Percentiles rank a stretch among this genome's conserved stretches.
phyloP scores from a whole-genome alignment of 2,888 invertebrate species.

The Callyntrura sp. region DNA sequence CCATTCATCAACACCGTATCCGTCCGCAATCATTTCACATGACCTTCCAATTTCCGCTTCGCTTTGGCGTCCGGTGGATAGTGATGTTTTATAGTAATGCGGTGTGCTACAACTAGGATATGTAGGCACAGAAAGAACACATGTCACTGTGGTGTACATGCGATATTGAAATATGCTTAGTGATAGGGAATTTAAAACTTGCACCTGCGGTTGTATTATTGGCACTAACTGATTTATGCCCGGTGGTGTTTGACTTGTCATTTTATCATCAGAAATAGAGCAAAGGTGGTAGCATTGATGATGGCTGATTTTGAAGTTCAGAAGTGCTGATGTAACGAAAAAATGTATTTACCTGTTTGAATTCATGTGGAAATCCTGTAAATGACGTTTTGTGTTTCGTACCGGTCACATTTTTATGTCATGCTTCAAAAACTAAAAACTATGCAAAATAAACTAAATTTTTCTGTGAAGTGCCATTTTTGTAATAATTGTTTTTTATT shows the following conservation, averaged over 20 bases:
- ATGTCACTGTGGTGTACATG: not conserved
- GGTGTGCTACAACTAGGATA: not conserved
- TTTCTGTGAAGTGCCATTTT: constrained; percentile 30
- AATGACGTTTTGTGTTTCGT: not conserved
- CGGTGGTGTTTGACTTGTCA: not conserved
- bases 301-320: not conserved
- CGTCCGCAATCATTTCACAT: constrained; percentile 65
- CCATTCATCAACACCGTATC: constrained; percentile 53
- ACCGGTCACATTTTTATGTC: constrained; percentile 45
- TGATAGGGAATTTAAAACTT: not conserved
- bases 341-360: constrained; percentile 49
- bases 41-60: constrained; percentile 73
- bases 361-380: constrained; percentile 71
- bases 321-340: constrained; percentile 51
- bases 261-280: not conserved
- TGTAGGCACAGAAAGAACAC: not conserved
- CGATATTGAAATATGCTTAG: not conserved
- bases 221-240: not conserved
- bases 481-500: constrained; percentile 35
- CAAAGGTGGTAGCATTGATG: constrained; percentile 2
- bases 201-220: not conserved
- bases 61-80: constrained; percentile 10
- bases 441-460: not conserved
- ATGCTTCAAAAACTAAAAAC: constrained; percentile 49
- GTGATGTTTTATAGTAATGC: constrained; percentile 1